Percentiles rank a stretch among this genome's conserved stretches.
phyloP scores from a whole-genome alignment of 2,797 vertebrate species.

The Cossypha caffra region DNA sequence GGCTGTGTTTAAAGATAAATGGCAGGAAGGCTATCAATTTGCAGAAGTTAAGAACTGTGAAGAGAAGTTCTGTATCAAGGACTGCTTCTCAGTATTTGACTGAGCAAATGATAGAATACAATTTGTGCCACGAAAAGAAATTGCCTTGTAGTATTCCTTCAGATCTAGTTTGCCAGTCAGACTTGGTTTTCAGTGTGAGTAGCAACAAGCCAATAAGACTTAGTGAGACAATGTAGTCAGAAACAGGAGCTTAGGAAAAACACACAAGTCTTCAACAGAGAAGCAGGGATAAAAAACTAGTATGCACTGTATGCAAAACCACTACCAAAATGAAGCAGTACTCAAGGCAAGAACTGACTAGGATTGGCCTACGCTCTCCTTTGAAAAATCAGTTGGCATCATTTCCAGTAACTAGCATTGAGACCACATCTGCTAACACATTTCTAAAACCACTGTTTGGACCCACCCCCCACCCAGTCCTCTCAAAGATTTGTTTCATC shows the following conservation, averaged over 20 bases:
- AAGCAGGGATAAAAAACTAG: neutral
- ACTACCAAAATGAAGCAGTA: neutral
- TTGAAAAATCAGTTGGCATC: neutral
- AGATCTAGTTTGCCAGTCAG: neutral
- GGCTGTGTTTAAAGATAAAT: neutral
- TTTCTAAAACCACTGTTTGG: neutral
- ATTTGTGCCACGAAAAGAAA: neutral
- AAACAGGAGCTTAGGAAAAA: neutral
- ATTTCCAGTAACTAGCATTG: neutral
- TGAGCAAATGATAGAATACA: neutral
- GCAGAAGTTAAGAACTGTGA: neutral
- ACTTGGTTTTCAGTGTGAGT: neutral
- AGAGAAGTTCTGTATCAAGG: neutral
- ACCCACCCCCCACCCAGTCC: rapidly evolving
- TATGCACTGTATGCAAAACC: neutral
- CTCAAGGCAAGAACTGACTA: neutral
- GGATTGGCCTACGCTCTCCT: neutral
- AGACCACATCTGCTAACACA: neutral
- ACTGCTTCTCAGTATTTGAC: neutral
- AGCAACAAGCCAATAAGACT: neutral
- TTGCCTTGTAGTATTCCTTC: neutral
- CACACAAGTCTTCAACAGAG: neutral
- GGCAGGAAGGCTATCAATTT: neutral
- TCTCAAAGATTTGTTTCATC: neutral
- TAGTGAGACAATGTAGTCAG: neutral